Evolutionary conservation across 2,888 invertebrate genomes (phyloP).

Genomic region (Alitta virens): DNA sequence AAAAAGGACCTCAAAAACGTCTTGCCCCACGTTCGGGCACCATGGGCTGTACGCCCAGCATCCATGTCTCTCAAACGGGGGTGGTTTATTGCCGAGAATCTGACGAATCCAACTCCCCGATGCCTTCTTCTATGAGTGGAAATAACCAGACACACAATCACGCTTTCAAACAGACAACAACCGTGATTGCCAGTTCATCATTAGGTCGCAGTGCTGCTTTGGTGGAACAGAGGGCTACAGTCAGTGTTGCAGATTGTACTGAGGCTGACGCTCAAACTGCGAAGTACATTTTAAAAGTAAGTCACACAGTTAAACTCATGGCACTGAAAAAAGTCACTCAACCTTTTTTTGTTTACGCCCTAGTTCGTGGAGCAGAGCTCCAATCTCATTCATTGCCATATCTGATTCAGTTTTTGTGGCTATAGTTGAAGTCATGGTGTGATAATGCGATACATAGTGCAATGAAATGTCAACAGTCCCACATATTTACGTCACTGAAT

Average conservation of each 20-base stretch:
- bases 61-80: conserved; percentile 50
- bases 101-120: conserved; percentile 42
- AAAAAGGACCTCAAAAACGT: no score
- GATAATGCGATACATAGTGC: no score
- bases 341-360: no score
- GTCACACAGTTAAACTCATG: no score
- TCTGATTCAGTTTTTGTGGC: no score
- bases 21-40: not conserved
- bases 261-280: conserved; percentile 29
- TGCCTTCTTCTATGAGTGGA: conserved; percentile 1
- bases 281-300: conserved; percentile 25
- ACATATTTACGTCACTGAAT: no score
- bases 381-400: no score
- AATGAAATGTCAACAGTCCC: no score
- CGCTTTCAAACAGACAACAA: not conserved
- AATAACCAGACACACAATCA: conserved; percentile 23
- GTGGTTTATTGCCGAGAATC: conserved; percentile 50
- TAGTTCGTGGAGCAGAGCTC: no score
- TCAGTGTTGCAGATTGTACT: not conserved
- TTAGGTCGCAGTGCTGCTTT: not conserved
- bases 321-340: no score
- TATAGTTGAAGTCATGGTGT: no score
- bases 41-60: conserved; percentile 55
- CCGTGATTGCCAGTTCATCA: not conserved
- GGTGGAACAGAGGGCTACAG: not conserved